Conservation (phyloP, 2,888 invertebrate species). For the Leptopilina myrica region DNA sequence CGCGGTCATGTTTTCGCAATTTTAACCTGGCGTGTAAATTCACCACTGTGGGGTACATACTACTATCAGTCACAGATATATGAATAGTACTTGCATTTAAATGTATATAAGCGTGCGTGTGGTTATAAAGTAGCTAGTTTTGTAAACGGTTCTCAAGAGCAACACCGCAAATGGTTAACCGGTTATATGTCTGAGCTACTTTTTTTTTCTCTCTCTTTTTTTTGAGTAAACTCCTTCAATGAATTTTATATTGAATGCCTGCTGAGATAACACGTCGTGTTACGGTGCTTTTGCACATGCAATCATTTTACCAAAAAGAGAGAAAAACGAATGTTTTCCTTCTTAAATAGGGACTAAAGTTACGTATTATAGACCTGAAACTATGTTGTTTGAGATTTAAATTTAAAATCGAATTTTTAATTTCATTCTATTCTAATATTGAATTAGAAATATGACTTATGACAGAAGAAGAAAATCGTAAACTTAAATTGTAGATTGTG, state of each 20-base stretch:
- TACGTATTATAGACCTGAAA: background rate
- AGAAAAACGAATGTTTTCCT: too few species aligned
- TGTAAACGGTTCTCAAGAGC: slow-evolving; percentile 22
- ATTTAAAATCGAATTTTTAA: too few species aligned
- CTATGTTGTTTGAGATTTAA: background rate
- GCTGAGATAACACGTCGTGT: slow-evolving; percentile 11
- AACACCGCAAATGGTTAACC: slow-evolving; percentile 18
- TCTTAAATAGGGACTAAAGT: background rate
- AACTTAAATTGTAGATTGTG: background rate
- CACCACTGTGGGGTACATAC: background rate
- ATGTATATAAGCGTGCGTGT: background rate
- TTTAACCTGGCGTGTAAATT: background rate
- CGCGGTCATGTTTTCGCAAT: slow-evolving; percentile 26
- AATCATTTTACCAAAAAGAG: background rate
- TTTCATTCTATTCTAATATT: too few species aligned
- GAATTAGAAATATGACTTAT: too few species aligned
- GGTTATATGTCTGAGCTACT: slow-evolving; percentile 14
- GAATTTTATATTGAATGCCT: slow-evolving; percentile 8
- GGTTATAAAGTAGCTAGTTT: background rate
- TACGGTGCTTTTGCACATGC: slow-evolving; percentile 10
- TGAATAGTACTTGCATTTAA: background rate
- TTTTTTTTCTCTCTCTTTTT: background rate
- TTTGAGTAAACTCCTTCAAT: slow-evolving; percentile 6
- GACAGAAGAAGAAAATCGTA: too few species aligned
- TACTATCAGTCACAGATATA: background rate